These are phyloP conservation scores for Pagrus major DNA, from an alignment of 2,113 vertebrate species.

Conservation along the genomic window DNA sequence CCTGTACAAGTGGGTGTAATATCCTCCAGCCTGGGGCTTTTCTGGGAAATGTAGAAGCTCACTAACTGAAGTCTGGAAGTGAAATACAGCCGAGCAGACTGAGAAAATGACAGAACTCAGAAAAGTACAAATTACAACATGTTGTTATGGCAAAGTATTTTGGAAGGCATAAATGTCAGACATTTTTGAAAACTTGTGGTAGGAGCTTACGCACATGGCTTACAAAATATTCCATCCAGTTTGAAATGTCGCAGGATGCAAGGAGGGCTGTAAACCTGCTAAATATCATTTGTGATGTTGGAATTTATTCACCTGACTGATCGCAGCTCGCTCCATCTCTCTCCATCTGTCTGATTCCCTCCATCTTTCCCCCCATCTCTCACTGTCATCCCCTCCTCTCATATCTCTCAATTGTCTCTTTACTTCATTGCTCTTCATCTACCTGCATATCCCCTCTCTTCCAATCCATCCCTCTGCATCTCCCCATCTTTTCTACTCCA, in stretches of 20 bases:
- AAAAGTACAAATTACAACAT: constrained; percentile 10
- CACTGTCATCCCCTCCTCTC: constrained; percentile 44
- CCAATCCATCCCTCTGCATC: constrained; percentile 22
- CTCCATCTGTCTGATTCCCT: constrained; percentile 47
- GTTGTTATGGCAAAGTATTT: background rate
- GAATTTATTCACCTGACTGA: constrained; percentile 67
- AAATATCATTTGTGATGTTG: constrained; percentile 51
- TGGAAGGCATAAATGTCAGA: constrained; percentile 4
- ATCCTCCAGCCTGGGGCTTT: background rate
- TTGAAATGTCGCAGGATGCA: constrained; percentile 33
- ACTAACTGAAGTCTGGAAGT: constrained; percentile 6
- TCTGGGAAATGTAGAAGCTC: constrained; percentile 21
- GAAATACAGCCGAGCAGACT: constrained; percentile 15
- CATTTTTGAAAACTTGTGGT: constrained; percentile 10
- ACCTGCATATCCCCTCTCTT: constrained; percentile 41
- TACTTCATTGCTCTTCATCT: constrained; percentile 69
- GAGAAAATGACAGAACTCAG: background rate
- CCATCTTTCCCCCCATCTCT: constrained; percentile 55
- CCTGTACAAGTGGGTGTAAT: constrained; percentile 3
- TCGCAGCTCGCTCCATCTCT: constrained; percentile 38
- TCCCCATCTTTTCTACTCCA: constrained; percentile 30
- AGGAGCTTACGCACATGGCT: background rate
- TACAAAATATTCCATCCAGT: background rate
- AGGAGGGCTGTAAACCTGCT: constrained; percentile 11
- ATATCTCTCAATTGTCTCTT: constrained; percentile 68